Conservation (phyloP, 1,140 invertebrate species). For the Scaptomyza pallida region DNA sequence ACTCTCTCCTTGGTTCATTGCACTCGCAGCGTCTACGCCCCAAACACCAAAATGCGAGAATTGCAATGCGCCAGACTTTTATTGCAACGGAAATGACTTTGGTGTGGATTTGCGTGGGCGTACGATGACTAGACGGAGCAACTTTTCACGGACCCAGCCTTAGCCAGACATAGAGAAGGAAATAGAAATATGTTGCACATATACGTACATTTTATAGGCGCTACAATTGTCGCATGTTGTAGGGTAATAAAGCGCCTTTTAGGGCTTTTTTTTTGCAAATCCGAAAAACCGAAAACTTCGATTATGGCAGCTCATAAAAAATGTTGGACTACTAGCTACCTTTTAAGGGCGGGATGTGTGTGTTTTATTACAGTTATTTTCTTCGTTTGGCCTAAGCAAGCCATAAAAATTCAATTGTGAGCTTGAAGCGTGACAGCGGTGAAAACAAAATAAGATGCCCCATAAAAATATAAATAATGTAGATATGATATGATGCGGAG, state of each 20-base stretch:
- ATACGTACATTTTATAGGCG: conserved; percentile 5
- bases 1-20: conserved; percentile 70
- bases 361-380: conserved; percentile 60
- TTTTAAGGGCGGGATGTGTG: conserved; percentile 43
- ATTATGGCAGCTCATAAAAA: conserved; percentile 75
- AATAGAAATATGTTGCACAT: conserved; percentile 22
- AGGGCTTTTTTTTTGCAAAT: conserved; percentile 18
- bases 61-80: conserved; percentile 71
- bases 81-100: conserved; percentile 71
- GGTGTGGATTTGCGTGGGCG: conserved; percentile 33
- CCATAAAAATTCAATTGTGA: conserved; percentile 75
- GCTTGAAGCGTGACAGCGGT: conserved; percentile 36
- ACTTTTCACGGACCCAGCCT: conserved; percentile 34
- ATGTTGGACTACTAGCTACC: conserved; percentile 51
- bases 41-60: conserved; percentile 41
- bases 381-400: conserved; percentile 40
- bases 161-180: conserved; percentile 17
- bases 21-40: conserved; percentile 36
- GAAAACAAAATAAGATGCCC: conserved; percentile 38
- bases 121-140: conserved; percentile 37
- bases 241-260: conserved; percentile 55
- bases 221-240: conserved; percentile 68
- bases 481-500: conserved; percentile 7
- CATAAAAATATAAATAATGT: conserved; percentile 55
- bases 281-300: conserved; percentile 59